Base-by-base conservation (phyloP, 1,140 invertebrate genomes). In the Tigriopus japonicus region DNA sequence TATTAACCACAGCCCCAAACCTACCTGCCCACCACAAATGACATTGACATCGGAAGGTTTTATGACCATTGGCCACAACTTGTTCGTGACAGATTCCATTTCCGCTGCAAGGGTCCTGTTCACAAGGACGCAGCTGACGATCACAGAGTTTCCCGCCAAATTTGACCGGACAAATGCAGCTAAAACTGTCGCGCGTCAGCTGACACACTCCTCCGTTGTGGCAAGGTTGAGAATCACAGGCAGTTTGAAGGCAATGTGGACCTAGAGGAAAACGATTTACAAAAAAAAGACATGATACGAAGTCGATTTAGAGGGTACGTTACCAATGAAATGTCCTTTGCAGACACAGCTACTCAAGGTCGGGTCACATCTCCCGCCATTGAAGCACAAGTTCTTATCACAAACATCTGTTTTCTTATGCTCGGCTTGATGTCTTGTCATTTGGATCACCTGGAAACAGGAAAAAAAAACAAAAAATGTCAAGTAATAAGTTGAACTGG, bases 1-100 rank as follows among this genome's bases (percentile, higher is more conserved):
- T 35, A 35, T 35, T 9, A 35, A 35, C 3, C 28, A n/a, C 28
- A 9, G 3, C 28, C 28, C 28, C 9, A 9, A 35, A 35, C 28
- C 28, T 64, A 76, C 81, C 81, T 71, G 81, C 78, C 79, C 80
- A 83, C 71, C 82, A 85, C 0, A 81, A 80, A 67, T 82, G 79
- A 67, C 83, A 85, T 55, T 72, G 65, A 66, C 84, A 86, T 40
- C 77, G 70, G 66, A 82, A 85, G 6, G 60, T 63, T 21, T 49
- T 49, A 35, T 35, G 28, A 35, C 28, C 28, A 35, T 35, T 35
- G 28, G 28, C 28, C 9, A 35, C 28, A 35, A 35, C 28, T 42
- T 74, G 69, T 66, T 81, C 79, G 0, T 77, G 70, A 68, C 83
- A 86, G 42, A 77, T 75, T 7, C 84, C 83, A 40, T 81, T 71